A percentile compares a stretch with the other conserved stretches of the same genome.
Evolutionary conservation across 2,797 vertebrate genomes (phyloP).

Genomic region (Echiichthys vipera): DNA sequence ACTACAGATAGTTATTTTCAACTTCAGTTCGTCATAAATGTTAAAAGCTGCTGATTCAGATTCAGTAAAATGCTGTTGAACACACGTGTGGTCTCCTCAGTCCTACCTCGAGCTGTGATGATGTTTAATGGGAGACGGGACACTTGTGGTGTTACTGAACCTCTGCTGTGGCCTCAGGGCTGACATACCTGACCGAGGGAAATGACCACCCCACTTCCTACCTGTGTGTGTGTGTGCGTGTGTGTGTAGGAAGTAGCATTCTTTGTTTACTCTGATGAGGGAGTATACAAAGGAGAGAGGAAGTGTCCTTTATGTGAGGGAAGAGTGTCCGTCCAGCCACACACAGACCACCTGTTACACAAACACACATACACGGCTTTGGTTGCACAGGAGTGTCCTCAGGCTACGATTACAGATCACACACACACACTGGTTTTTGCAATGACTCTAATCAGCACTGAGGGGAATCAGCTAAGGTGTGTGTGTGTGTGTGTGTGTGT

Average conservation of each 20-base stretch:
- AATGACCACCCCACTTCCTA: conserved; percentile 46
- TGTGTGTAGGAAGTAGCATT: conserved; percentile 25
- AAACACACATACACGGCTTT: conserved; percentile 21
- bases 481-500: conserved; percentile 30
- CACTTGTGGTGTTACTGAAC: conserved; percentile 12
- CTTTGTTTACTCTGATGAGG: conserved; percentile 70
- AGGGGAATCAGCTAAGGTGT: conserved; percentile 20
- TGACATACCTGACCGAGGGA: conserved; percentile 67
- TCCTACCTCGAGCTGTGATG: not conserved
- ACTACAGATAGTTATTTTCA: too few species aligned
- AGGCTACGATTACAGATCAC: conserved; percentile 25
- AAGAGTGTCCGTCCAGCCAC: conserved; percentile 63
- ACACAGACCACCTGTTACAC: conserved; percentile 66
- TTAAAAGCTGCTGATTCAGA: too few species aligned
- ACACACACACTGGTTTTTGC: conserved; percentile 13
- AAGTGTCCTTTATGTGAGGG: conserved; percentile 73
- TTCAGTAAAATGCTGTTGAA: not conserved
- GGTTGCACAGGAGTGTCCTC: conserved; percentile 26
- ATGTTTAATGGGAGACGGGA: not conserved
- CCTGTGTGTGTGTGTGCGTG: conserved; percentile 37
- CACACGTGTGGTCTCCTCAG: conserved; percentile 3
- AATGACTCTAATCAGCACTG: conserved; percentile 30
- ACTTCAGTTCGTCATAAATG: too few species aligned
- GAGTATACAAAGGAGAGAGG: conserved; percentile 73
- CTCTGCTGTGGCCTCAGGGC: conserved; percentile 51